Conservation (phyloP, 2,113 vertebrate genomes). For the Proterorhinus semilunaris region DNA sequence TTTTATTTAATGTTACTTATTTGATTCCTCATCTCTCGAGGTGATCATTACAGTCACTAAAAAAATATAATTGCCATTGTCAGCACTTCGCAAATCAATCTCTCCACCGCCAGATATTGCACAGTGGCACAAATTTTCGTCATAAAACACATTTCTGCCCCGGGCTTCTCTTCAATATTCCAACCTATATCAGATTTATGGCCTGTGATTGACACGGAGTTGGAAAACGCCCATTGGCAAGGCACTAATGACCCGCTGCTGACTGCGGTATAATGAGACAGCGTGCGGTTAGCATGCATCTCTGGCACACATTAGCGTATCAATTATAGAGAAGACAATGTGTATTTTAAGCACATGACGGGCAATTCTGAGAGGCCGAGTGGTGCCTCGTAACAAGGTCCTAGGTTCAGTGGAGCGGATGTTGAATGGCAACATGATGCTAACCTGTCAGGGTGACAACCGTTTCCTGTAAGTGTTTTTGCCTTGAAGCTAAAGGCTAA, state of each 20-base stretch:
- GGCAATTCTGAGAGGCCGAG: too few species aligned
- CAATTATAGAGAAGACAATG: neutral
- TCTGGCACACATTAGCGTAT: neutral
- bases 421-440: too few species aligned
- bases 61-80: conserved; percentile 3
- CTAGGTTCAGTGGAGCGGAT: too few species aligned
- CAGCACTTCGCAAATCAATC: neutral
- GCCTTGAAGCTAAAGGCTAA: too few species aligned
- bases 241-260: conserved; percentile 10
- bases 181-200: neutral
- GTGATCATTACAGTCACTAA: conserved; percentile 1
- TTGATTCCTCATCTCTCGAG: neutral
- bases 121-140: neutral
- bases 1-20: neutral
- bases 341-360: neutral
- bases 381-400: too few species aligned
- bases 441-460: too few species aligned
- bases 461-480: too few species aligned
- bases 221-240: conserved; percentile 13
- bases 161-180: conserved; percentile 1
- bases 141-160: conserved; percentile 5
- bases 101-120: neutral
- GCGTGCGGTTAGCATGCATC: neutral
- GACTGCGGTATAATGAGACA: neutral
- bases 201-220: neutral